phyloP scores from a whole-genome alignment of 2,113 vertebrate genomes.

The Bombycilla garrulus region DNA sequence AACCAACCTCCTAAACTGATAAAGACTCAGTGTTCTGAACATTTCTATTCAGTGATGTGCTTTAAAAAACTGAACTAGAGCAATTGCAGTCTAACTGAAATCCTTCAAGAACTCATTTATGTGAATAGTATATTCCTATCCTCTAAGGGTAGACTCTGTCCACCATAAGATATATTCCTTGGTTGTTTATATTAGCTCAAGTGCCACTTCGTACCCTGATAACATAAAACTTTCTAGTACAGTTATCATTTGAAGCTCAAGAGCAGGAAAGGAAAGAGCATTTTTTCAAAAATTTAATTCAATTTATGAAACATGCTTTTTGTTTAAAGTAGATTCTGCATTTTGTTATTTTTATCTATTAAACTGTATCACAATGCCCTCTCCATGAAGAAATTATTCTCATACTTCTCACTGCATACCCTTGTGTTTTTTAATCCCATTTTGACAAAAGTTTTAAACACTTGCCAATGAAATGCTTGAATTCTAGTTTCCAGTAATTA shows the following conservation, averaged over 20 bases:
- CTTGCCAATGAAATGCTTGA: background rate
- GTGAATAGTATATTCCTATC: background rate
- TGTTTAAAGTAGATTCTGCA: background rate
- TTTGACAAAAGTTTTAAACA: background rate
- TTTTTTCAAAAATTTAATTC: background rate
- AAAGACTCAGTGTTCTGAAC: background rate
- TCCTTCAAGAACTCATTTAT: background rate
- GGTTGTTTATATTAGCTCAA: background rate
- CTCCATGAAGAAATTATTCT: background rate
- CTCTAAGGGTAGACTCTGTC: background rate
- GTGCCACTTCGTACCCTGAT: background rate
- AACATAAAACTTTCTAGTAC: background rate
- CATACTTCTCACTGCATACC: background rate
- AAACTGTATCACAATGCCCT: background rate
- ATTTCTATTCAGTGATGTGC: background rate
- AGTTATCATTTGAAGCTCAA: background rate
- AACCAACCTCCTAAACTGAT: background rate
- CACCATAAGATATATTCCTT: background rate
- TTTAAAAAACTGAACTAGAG: background rate
- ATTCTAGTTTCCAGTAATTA: background rate
- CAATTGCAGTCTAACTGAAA: background rate
- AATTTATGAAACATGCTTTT: background rate
- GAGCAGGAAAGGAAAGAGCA: background rate
- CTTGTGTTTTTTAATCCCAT: background rate
- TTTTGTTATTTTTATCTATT: background rate